phyloP scores from a whole-genome alignment of 2,888 invertebrate genomes.

The Zelleria hepariella region DNA sequence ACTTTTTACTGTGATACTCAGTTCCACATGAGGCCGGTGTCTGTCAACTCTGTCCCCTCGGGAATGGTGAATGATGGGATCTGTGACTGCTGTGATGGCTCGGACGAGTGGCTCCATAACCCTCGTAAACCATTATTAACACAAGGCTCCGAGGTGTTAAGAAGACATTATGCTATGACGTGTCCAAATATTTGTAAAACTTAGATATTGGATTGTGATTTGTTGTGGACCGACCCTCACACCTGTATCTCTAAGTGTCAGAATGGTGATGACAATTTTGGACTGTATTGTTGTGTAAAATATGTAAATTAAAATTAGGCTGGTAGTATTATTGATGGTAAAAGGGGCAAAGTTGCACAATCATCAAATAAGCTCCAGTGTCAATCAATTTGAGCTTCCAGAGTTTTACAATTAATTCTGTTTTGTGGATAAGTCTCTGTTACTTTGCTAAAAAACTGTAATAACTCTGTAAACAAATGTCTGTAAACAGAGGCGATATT shows the following conservation, averaged over 20 bases:
- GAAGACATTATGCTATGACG: conserved; percentile 40
- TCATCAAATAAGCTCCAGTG: neutral
- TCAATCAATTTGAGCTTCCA: neutral
- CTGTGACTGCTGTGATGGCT: conserved; percentile 95
- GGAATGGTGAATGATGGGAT: conserved; percentile 93
- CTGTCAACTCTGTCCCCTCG: conserved; percentile 71
- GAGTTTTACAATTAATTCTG: no score
- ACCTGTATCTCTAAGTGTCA: no score
- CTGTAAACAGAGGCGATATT: neutral
- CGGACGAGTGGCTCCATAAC: conserved; percentile 79
- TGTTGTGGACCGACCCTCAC: no score
- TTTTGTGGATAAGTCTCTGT: no score
- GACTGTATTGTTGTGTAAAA: neutral
- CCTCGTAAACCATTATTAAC: conserved; percentile 34
- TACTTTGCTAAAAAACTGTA: no score
- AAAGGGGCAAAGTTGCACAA: neutral
- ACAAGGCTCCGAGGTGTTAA: conserved; percentile 35
- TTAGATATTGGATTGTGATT: neutral
- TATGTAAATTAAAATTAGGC: neutral
- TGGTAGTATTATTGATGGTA: neutral
- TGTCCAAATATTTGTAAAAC: conserved; percentile 38
- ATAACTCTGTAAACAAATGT: no score
- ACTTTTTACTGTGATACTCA: conserved; percentile 84
- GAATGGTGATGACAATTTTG: no score
- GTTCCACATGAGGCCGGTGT: conserved; percentile 41